Conservation (phyloP, 2,888 invertebrate species). For the Macropis europaea region DNA sequence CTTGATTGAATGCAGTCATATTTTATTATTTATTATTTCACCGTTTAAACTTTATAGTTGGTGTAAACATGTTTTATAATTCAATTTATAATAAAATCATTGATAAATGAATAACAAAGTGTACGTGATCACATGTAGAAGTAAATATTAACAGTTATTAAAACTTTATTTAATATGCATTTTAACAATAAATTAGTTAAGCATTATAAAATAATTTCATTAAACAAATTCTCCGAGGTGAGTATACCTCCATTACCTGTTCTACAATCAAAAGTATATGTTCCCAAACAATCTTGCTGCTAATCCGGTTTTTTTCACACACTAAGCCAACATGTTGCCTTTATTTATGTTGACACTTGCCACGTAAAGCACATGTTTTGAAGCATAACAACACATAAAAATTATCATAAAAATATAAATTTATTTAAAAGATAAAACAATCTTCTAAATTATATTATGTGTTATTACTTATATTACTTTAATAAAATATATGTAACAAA, state of each 20-base stretch:
- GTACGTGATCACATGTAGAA: too few species aligned
- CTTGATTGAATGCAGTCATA: not conserved
- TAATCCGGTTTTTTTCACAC: slow-evolving; percentile 60
- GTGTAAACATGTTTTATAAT: not conserved
- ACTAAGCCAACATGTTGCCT: slow-evolving; percentile 61
- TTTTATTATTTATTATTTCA: not conserved
- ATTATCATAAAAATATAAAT: not conserved
- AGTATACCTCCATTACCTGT: slow-evolving; percentile 51
- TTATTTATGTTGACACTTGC: slow-evolving; percentile 62
- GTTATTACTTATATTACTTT: not conserved
- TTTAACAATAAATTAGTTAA: not conserved
- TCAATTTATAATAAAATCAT: too few species aligned
- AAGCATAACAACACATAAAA: slow-evolving; percentile 53
- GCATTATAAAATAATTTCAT: slow-evolving; percentile 9
- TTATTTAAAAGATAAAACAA: not conserved
- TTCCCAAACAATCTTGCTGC: slow-evolving; percentile 59
- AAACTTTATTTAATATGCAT: not conserved
- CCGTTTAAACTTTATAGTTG: not conserved
- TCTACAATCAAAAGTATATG: slow-evolving; percentile 34
- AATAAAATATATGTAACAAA: not conserved
- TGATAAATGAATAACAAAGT: not conserved
- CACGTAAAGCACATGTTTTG: slow-evolving; percentile 68
- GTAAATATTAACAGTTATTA: too few species aligned
- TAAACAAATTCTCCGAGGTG: slow-evolving; percentile 57
- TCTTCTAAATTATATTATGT: not conserved